Conservation (phyloP, 2,888 invertebrate species). For the Ochropacha duplaris region DNA sequence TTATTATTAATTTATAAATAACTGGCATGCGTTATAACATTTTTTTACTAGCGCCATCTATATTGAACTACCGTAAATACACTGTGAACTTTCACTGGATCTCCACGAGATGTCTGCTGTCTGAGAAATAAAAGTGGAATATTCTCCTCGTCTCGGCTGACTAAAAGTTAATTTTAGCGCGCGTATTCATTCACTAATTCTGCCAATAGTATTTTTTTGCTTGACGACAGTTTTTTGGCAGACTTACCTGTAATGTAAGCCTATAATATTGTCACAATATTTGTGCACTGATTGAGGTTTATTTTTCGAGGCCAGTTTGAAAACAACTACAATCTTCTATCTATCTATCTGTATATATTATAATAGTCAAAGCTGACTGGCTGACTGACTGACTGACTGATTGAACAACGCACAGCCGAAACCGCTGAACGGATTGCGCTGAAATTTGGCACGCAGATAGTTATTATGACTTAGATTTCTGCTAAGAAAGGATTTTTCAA, state of each 20-base stretch:
- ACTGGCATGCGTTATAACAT: no score
- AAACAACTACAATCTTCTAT: no score
- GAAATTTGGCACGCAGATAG: no score
- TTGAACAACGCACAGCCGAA: no score
- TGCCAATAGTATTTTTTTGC: slow-evolving; percentile 28
- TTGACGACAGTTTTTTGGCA: slow-evolving; percentile 33
- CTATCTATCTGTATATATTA: no score
- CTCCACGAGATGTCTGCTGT: slow-evolving; percentile 42
- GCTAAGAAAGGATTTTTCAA: no score
- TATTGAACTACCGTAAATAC: slow-evolving; percentile 14
- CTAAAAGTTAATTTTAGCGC: slow-evolving; percentile 25
- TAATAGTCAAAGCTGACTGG: no score
- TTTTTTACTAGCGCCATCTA: slow-evolving; percentile 52
- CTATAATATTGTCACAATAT: slow-evolving; percentile 20
- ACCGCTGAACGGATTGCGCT: no score
- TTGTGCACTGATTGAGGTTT: not conserved
- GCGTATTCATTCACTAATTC: slow-evolving; percentile 13
- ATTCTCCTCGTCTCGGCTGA: not conserved
- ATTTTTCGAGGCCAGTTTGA: not conserved
- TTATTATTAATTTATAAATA: no score
- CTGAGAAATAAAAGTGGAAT: not conserved
- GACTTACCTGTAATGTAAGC: slow-evolving; percentile 15
- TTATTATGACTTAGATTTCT: no score
- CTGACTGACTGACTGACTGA: no score
- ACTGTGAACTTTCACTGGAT: slow-evolving; percentile 27